phyloP scores from a whole-genome alignment of 2,113 vertebrate genomes.

The Athene cunicularia region DNA sequence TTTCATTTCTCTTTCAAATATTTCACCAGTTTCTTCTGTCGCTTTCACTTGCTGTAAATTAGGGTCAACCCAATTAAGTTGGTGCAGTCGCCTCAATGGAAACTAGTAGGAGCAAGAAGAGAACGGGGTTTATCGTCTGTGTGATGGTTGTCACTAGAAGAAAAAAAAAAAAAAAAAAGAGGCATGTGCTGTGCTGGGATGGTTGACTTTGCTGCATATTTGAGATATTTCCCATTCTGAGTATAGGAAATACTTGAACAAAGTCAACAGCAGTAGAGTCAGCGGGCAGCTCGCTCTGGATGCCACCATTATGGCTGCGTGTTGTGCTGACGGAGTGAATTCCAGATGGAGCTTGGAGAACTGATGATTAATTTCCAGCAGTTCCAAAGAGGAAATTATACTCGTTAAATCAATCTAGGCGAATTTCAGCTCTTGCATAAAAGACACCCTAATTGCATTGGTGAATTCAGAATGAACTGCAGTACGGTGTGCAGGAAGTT shows the following conservation, averaged over 20 bases:
- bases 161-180: neutral
- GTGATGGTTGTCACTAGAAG: neutral
- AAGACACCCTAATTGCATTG: conserved; percentile 34
- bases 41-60: neutral
- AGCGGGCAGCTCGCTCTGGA: neutral
- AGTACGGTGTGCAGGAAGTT: conserved; percentile 46
- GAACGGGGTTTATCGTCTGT: neutral
- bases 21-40: neutral
- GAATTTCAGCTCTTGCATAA: conserved; percentile 42
- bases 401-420: conserved; percentile 25
- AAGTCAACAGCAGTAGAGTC: neutral
- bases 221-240: neutral
- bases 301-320: neutral
- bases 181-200: neutral
- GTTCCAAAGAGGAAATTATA: conserved; percentile 55
- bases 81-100: neutral
- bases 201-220: neutral
- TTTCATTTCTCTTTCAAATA: neutral
- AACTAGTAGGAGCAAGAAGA: neutral
- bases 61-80: neutral
- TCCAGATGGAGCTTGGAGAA: neutral
- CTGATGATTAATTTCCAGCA: conserved; percentile 50
- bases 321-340: conserved; percentile 42
- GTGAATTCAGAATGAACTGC: conserved; percentile 5
- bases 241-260: neutral